Evolutionary conservation across 2,888 invertebrate species (phyloP), one percentile per base, ranked within the genome.

Genomic region (Eustalomyia histrio): DNA sequence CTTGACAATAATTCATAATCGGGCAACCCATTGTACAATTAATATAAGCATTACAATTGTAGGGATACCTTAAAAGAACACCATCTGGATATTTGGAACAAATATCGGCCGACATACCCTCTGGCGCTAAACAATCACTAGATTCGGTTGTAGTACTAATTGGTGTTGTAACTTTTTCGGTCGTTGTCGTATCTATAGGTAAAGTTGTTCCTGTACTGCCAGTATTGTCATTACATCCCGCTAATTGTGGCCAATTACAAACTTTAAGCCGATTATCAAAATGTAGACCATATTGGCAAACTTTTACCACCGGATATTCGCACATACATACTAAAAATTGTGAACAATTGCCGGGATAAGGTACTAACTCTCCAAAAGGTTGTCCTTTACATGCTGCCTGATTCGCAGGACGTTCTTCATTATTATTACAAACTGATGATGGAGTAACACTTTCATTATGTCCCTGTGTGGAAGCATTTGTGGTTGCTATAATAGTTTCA

Each of bases 291-390:
- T 18, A 80, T 0, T 85, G 82, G 17, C 88, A 88, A 0, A 7
- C 0, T 57, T 80, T 83, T 3, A 87, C 86, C 14, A 87, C 87
- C 4, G 88, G 87, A 64, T 85, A 85, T 0, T 83, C 47, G 58
- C 88, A 86, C 39, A 87, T 85, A 74, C 88, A 88, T 4, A 87
- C 86, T 17, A 88, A 72, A 65, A 82, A 88, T 16, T 82, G 57
- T 4, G 63, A 81, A 47, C 88, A 88, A 60, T 88, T 84, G 18
- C 86, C 86, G 6, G 88, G 87, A 84, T 88, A 86, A 1, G 88
- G 84, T 10, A 86, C 85, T 33, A 82, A 57, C 14, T 64, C 75
- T 4, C 87, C 87, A 17, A 83, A 83, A 0, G 76, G 24, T 43
- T 84, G 82, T 16, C 76, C 84, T 0, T 1, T 57, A 47, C 86